Evolutionary conservation across 2,113 vertebrate species (phyloP), one percentile per base, ranked within the genome.

Genomic region (Sander vitreus): DNA sequence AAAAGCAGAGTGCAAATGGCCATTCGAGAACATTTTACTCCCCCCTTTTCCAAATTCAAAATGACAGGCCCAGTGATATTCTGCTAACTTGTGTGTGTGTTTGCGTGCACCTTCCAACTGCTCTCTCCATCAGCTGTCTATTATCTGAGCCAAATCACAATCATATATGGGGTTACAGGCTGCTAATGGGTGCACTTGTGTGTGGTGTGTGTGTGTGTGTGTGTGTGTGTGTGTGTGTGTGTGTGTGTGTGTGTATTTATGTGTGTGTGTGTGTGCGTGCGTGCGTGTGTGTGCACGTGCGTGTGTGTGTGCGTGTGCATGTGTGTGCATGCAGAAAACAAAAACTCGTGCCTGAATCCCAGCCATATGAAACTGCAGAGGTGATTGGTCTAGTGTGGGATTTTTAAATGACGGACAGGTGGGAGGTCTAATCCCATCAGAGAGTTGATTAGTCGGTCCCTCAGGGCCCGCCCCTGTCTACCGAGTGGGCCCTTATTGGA

Each of bases 381-480:
- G 86, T 66, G 67, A 88, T 76, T 86, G 73, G 84, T 72, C 75
- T 73, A 7, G 75, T 81, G 90, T 87, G 86, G 76, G 71, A 68
- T 91, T 87, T 72, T 83, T 77, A 83, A 85, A 85, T 89, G 92
- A 93, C 60, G 57, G 90, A 91, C 93, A 93, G 89, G 88, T 90
- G 84, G 92, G 92, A 89, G 76, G 85, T 84, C 78, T 93, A 92
- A 93, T 94, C 85, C 84, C 88, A 90, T 92, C 90, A 89, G 68
- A 72, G 90, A 85, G 87, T 78, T 73, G 69, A 85, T 92, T 89
- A 85, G 85, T 73, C 76, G 72, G 75, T 87, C 92, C 91, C 92
- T 64, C 70, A 89, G 92, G 91, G 91, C 86, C 92, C 90, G 84
- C 93, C 92, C 85, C 84, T 88, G 84, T 92, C 89, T 67, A 68